Base-by-base conservation (phyloP, 2,797 vertebrate genomes). In the Ptychobarbus kaznakovi region DNA sequence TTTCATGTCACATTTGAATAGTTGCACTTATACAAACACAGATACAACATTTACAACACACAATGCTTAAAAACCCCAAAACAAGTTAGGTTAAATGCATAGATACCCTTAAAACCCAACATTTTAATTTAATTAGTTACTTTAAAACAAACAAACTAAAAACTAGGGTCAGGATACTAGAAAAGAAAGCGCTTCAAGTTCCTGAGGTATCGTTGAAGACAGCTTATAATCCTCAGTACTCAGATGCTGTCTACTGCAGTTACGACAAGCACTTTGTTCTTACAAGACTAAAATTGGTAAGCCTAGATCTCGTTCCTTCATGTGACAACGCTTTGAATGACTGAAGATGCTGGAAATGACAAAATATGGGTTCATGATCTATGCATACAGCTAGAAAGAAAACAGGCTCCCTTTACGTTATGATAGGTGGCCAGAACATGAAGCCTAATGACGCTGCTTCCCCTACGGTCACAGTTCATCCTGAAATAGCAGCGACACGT, bases 371-470 rank as follows among this genome's bases (percentile, higher is more conserved):
- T 63, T 49, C 22, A 44, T 74, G 53, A 65, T 56, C 22, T 77
- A 69, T 18, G 42, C 75, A 68, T 40, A 25, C 18, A 80, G 56
- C 58, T 32, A 4, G 32, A 46, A 68, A 53, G 76, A 46, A 40
- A 74, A 16, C 9, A 75, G 58, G 10, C 61, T 78, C 38, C 46
- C 6, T 40, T 25, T 66, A 66, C 44, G 42, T 53, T 76, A 79
- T 51, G 66, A 86, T 69, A 66, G 25, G 44, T 80, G 70, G 68
- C 18, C 74, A 85, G 87, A 85, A 91, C 83, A 91, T 87, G 89
- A 88, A 83, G 68, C 68, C 85, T 84, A 61, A 84, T 68, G 51
- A 88, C 28, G 74, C 68, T 58, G 80, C 73, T 80, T 70, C 53
- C 66, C 66, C 58, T 42, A 68, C 65, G 20, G 76, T 77, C 85